Evolutionary conservation across 1,140 invertebrate species (phyloP), one percentile per base, ranked within the genome.

Genomic region (Hypsibius dujardini): DNA sequence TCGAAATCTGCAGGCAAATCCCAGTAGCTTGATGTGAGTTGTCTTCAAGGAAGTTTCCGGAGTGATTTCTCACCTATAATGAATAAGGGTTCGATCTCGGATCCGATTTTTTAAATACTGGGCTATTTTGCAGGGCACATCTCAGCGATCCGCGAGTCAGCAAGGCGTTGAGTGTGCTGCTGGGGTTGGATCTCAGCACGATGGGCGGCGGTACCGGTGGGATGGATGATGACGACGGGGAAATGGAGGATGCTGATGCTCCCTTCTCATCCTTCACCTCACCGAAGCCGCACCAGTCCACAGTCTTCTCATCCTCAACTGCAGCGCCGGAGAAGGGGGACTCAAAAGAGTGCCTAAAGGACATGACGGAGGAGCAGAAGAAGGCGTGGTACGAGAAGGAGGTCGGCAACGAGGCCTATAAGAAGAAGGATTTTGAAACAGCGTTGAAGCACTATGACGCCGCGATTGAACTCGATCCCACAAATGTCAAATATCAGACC

Each of bases 351-450:
- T 46, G 28, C 70, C 70, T 2, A 46, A 75, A 85, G 1, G 79
- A 81, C 75, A 75, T 87, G 71, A 76, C 76, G 40, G 82, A 85
- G 1, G 83, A 87, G 77, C 84, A 87, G 72, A 84, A 86, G 75
- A 83, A 81, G 76, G 92, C 91, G 3, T 80, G 87, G 74, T 79
- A 82, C 75, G 90, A 92, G 77, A 99, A 98, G 78, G 87, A 92
- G 73, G 77, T 85, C 46, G 95, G 95, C 47, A 98, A 98, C 82
- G 87, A 87, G 28, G 89, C 86, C 12, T 99, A 99, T 77, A 98
- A 97, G 78, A 91, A 91, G 77, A 95, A 91, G 78, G 87, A 95
- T 70, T 98, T 98, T 81, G 88, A 87, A 28, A 84, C 82, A 72
- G 95, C 95, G 1, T 76, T 96, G 1, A 74, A 82, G 73, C 91